Evolutionary conservation across 2,888 invertebrate species (phyloP).

Genomic region (Pterostichus niger): DNA sequence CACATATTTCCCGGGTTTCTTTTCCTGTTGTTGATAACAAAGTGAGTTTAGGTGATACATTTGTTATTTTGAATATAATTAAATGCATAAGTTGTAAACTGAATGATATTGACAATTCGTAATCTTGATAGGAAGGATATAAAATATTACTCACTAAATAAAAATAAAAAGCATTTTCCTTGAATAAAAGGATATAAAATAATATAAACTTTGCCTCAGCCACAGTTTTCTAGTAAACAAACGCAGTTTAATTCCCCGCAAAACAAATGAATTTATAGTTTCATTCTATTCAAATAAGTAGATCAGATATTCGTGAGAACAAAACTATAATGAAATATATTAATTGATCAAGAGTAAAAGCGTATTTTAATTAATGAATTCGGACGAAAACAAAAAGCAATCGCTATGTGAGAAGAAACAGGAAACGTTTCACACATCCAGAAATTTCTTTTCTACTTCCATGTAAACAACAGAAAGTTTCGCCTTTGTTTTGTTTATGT

Average conservation of each 20-base stretch:
- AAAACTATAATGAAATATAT: conserved; percentile 2
- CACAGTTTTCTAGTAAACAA: neutral
- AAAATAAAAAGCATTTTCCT: neutral
- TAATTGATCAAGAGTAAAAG: conserved; percentile 29
- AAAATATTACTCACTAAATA: neutral
- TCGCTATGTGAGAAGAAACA: conserved; percentile 2
- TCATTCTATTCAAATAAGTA: neutral
- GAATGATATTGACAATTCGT: too few species aligned
- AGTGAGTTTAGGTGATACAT: too few species aligned
- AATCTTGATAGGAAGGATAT: neutral
- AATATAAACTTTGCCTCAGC: neutral
- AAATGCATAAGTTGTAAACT: too few species aligned
- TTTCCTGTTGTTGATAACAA: too few species aligned
- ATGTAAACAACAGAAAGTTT: conserved; percentile 25
- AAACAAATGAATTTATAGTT: too few species aligned
- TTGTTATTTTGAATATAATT: too few species aligned
- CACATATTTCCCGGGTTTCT: too few species aligned
- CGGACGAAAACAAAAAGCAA: neutral
- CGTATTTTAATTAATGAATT: conserved; percentile 19
- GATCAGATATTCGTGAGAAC: neutral
- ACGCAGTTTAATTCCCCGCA: too few species aligned
- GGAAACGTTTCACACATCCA: conserved; percentile 2
- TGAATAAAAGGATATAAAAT: neutral
- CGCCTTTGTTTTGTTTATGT: conserved; percentile 1
- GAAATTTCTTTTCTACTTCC: conserved; percentile 25